Conservation (phyloP, 1,140 invertebrate species). For the Amphibalanus amphitrite region DNA sequence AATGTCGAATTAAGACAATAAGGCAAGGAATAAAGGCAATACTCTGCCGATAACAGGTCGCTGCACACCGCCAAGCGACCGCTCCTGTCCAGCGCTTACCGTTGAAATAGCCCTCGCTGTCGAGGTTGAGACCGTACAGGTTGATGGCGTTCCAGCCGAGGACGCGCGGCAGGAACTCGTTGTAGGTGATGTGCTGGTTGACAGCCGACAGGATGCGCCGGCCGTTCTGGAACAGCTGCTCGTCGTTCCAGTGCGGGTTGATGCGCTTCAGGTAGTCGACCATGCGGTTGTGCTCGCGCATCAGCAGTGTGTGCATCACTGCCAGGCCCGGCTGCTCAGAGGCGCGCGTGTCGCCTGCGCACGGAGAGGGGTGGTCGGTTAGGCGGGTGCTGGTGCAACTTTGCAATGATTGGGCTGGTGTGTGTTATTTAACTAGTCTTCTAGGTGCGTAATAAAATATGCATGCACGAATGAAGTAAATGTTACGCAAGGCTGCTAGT, state of each 20-base stretch:
- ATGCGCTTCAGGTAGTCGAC: slow-evolving; percentile 29
- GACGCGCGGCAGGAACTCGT: slow-evolving; percentile 38
- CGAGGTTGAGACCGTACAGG: slow-evolving; percentile 27
- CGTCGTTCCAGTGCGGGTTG: slow-evolving; percentile 40
- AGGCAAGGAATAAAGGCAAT: no score
- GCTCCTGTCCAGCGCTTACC: slow-evolving; percentile 20
- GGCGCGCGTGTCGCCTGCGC: slow-evolving; percentile 38
- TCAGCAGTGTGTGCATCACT: slow-evolving; percentile 40
- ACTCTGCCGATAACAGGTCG: no score
- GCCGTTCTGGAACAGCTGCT: slow-evolving; percentile 32
- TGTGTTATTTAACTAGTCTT: no score
- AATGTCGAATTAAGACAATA: no score
- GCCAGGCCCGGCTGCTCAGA: slow-evolving; percentile 44
- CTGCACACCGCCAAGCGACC: no score
- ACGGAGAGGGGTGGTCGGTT: no score
- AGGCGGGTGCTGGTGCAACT: no score
- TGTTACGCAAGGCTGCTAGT: no score
- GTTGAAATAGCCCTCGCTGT: slow-evolving; percentile 35
- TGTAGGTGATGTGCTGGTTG: slow-evolving; percentile 44
- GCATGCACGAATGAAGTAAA: no score
- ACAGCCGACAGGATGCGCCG: slow-evolving; percentile 39
- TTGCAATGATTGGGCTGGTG: no score
- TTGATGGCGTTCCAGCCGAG: slow-evolving; percentile 32
- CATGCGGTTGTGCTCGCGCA: slow-evolving; percentile 39
- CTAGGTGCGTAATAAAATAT: no score